Conservation (phyloP, 2,888 invertebrate species). For the Brachynemurus nebulosus region DNA sequence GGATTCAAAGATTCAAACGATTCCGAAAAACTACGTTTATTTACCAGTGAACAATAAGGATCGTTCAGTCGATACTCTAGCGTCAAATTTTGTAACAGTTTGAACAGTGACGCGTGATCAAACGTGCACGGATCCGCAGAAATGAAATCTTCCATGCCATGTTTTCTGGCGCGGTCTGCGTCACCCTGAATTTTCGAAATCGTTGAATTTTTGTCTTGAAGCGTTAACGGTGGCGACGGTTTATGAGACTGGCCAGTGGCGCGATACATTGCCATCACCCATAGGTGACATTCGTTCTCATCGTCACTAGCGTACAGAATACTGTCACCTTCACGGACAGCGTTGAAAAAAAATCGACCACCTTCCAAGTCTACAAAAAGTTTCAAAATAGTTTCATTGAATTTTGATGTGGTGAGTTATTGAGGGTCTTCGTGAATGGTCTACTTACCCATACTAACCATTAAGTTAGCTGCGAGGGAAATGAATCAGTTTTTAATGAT, state of each 20-base stretch:
- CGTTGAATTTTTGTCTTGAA: conserved; percentile 70
- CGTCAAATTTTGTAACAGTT: conserved; percentile 79
- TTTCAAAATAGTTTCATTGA: not conserved
- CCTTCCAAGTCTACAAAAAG: conserved; percentile 67
- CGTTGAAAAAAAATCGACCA: conserved; percentile 94
- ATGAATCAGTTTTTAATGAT: too few species aligned
- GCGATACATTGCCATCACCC: conserved; percentile 98
- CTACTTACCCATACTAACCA: conserved; percentile 79
- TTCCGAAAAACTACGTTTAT: conserved; percentile 18
- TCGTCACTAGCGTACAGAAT: conserved; percentile 92
- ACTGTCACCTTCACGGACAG: conserved; percentile 95
- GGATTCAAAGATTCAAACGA: not conserved
- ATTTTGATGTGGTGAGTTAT: not conserved
- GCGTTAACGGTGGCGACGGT: conserved; percentile 78
- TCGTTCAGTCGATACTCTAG: conserved; percentile 92
- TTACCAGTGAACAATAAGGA: conserved; percentile 94
- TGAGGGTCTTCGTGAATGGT: conserved; percentile 21
- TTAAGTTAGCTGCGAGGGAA: conserved; percentile 59
- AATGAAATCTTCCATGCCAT: conserved; percentile 99
- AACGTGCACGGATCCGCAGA: conserved; percentile 97
- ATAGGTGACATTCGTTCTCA: conserved; percentile 94
- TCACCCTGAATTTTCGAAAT: conserved; percentile 86
- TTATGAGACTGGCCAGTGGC: conserved; percentile 99
- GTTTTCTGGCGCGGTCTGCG: conserved; percentile 91
- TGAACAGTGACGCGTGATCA: conserved; percentile 89